These are phyloP conservation scores for Neodiprion pinetum DNA, from an alignment of 1,140 invertebrate species.

Conservation along the genomic window DNA sequence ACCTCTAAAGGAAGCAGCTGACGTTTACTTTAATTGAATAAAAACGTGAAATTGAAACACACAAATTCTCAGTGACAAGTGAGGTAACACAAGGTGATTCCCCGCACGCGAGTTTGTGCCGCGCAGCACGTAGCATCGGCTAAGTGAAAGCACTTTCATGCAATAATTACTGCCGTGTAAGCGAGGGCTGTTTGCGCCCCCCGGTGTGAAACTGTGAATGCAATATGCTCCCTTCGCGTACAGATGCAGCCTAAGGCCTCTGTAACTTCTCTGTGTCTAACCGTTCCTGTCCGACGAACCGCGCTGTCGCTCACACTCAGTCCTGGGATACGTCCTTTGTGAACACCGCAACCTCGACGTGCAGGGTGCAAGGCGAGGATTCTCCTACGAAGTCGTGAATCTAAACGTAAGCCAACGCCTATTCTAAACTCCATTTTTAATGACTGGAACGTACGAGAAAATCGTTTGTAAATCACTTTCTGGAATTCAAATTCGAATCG, in stretches of 20 bases:
- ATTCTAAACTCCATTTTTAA: no score
- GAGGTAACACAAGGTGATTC: not conserved
- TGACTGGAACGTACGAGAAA: no score
- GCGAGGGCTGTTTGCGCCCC: constrained; percentile 2
- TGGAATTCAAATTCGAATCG: no score
- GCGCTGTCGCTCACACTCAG: not conserved
- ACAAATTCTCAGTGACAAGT: not conserved
- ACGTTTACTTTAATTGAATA: not conserved
- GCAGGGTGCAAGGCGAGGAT: no score
- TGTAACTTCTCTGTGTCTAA: not conserved
- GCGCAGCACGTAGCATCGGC: not conserved
- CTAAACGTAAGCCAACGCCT: no score
- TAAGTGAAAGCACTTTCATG: constrained; percentile 2
- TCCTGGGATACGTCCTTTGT: no score
- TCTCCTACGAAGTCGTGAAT: no score
- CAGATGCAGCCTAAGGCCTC: not conserved
- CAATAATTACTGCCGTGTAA: not conserved
- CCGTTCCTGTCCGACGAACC: not conserved
- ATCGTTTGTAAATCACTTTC: no score
- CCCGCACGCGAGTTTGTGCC: not conserved
- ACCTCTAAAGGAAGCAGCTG: not conserved
- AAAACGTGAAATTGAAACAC: not conserved
- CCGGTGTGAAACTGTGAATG: constrained; percentile 2
- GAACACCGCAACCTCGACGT: no score
- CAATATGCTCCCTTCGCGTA: not conserved